Evolutionary conservation across 2,797 vertebrate genomes (phyloP), one percentile per base, ranked within the genome.

Genomic region (Geotrypetes seraphini): DNA sequence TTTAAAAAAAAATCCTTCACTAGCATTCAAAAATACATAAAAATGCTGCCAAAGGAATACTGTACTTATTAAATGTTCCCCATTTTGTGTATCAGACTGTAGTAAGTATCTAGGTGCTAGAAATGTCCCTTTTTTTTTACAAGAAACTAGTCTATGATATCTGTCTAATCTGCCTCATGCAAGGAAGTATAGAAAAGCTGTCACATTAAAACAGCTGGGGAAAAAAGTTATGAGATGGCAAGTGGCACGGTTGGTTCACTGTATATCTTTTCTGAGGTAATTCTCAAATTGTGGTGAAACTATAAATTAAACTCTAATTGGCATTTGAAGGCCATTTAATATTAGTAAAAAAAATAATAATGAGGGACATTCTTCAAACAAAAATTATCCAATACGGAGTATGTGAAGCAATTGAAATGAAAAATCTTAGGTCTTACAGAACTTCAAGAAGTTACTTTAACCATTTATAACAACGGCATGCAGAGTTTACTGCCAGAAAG

Each of bases 271-370:
- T 93, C 95, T 94, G 89, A 91, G 88, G 88, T 83, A 88, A 87
- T 93, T 91, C 96, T 94, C 87, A 90, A 88, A 84, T 95, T 95
- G 96, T 96, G 96, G 97, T 96, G 92, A 89, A 85, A 85, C 88
- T 88, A 89, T 96, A 96, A 96, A 97, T 97, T 97, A 96, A 96
- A 91, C 84, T 89, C 83, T 92, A 97, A 96, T 90, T 90, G 89
- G 91, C 88, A 87, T 85, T 86, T 85, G 75, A 87, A 91, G 84
- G 84, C 81, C 91, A 76, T 69, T 77, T 89, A 84, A 80, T 65
- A 86, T 44, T 62, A 69, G 69, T 66, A 72, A 20, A 66, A 60
- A 55, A 56, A n/a, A n/a, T n/a, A n/a, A 65, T 68, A 63, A 64
- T 36, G 21, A 19, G 18, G 12, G 31, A 33, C 25, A 39, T 30